Conservation (phyloP, 2,888 invertebrate genomes). For the Meteorus cinctellus region DNA sequence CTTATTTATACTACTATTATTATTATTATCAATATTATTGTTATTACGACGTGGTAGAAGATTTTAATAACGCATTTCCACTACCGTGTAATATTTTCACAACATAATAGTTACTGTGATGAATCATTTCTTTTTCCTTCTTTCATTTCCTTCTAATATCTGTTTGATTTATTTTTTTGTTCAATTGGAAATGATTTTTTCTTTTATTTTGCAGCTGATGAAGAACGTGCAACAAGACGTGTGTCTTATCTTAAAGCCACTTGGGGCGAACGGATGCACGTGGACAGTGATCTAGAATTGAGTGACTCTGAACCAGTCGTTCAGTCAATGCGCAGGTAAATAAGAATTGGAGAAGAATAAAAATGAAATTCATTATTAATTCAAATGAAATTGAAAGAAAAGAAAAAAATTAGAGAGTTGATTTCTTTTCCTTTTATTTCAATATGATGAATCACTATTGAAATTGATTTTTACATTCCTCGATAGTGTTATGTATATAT, state of each 20-base stretch:
- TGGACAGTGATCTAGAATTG: slow-evolving; percentile 80
- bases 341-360: slow-evolving; percentile 10
- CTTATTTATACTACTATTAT: neutral
- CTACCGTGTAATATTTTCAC: neutral
- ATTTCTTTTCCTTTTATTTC: no score
- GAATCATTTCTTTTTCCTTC: slow-evolving; percentile 4
- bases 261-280: slow-evolving; percentile 84
- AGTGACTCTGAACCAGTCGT: slow-evolving; percentile 77
- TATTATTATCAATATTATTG: slow-evolving; percentile 17
- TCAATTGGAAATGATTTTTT: neutral
- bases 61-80: neutral
- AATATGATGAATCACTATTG: no score
- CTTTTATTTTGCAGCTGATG: slow-evolving; percentile 78
- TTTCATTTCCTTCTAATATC: neutral
- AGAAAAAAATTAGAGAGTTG: no score
- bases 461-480: no score
- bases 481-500: no score
- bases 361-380: no score
- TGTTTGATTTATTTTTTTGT: slow-evolving; percentile 10
- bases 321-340: slow-evolving; percentile 80
- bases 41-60: neutral
- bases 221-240: slow-evolving; percentile 89
- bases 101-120: neutral
- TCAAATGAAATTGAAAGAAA: no score
- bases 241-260: slow-evolving; percentile 97